Evolutionary conservation across 2,797 vertebrate species (phyloP), one percentile per base, ranked within the genome.

Genomic region (Sebastolobus alascanus): DNA sequence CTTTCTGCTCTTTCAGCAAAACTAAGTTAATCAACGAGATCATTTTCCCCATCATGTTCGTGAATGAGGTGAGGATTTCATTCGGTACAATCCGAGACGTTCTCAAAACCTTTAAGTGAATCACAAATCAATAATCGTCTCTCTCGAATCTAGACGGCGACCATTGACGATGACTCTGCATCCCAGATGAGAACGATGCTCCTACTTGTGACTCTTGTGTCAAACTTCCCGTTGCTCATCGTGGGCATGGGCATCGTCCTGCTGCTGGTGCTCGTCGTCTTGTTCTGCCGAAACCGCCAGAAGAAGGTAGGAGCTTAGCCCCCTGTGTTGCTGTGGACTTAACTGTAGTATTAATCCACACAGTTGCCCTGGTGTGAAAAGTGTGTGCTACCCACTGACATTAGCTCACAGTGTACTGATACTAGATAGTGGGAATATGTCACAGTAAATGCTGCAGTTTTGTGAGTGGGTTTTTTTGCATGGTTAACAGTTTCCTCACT

Each of bases 41-140:
- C 25, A 96, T 97, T 90, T 97, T 97, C 91, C 96, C 96, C 27
- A 95, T 97, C 85, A 96, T 97, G 96, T 97, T 95, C 35, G 96
- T 97, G 82, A 97, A 97, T 20, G 96, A 97, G 96, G 96, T 97
- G 88, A 91, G 94, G 20, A 7, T 67, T 46, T 67, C 20, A 27
- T 63, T 66, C 37, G 29, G 18, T 8, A 10, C 56, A 12, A 22
- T 55, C 38, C n/a, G 35, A 70, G 14, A 37, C 2, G 6, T 27
- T 64, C n/a, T 9, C 20, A 3, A 66, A 29, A 66, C 37, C 43
- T 2, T 1, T 18, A 1, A 55, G 4, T 9, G 35, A 76, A 59
- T 18, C 16, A 1, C 14, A 25, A 56, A 22, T 79, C 72, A 66
- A 69, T 69, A 35, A 14, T 37, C n/a, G 1, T 61, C 35, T 63